Evolutionary conservation across 30 jellyfish, hydroid and myxozoan species (phyloP), one percentile per base, ranked within the genome.

Genomic region (Rhopilema esculentum): DNA sequence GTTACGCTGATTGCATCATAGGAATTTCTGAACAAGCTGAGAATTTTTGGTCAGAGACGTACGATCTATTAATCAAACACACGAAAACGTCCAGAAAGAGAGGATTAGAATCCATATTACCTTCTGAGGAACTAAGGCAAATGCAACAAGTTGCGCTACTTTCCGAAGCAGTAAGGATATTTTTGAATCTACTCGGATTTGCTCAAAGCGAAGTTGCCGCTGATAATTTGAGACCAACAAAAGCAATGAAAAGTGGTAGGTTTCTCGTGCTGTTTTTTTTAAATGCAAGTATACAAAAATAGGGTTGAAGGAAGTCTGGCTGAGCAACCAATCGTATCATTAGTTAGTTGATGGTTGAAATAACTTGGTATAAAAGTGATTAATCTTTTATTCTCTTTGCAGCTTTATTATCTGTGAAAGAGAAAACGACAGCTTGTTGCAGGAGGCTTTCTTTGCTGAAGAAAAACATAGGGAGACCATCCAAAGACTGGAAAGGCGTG

Each of bases 191-290:
- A 21, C 62, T 87, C 26, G 87, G 69, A 24, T 71, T 66, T 68
- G 83, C 96, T 17, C 77, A 69, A 32, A 40, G 33, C 33, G 87
- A 87, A 57, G 16, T 62, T 2, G 66, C 30, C 19, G 83, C 76
- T 77, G 96, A 79, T 17, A 87, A 68, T 50, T 72, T 87, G 23
- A 31, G 80, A 19, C 96, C 96, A 1, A 87, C 96, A 21, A 87
- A 87, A 32, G 96, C 96, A 49, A 77, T 87, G 90, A 87, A 87
- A 75, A 64, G 27, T 66, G 90, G 96, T 87, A 69, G 31, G 87
- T 66, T 40, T 48, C 22, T 20, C 74, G 1, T 74, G 6, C 51
- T 28, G 17, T 69, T 17, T 69, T 8, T 17, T 1, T 12, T 6
- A 29, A 4, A 20, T 64, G 74, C 31, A 17, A 8, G 74, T 2